Evolutionary conservation across 2,113 vertebrate genomes (phyloP).

Genomic region (Cairina moschata): DNA sequence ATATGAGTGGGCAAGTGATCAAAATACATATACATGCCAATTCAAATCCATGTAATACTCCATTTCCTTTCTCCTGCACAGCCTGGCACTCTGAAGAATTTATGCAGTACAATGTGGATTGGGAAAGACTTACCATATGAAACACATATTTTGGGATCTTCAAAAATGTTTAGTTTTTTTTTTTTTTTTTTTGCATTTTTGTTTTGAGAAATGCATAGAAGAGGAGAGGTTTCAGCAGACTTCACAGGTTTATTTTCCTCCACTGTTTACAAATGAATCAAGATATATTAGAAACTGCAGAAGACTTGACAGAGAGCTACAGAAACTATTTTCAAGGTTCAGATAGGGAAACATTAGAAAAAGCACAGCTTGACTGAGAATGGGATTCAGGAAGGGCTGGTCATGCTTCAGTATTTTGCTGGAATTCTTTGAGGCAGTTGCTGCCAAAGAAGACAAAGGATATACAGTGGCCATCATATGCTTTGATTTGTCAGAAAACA

Average conservation of each 20-base stretch:
- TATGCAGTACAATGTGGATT: neutral
- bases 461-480: conserved; percentile 36
- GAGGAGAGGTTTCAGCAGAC: neutral
- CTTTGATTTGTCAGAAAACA: conserved; percentile 66
- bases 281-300: neutral
- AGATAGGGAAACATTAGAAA: conserved; percentile 10
- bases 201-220: neutral
- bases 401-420: conserved; percentile 45
- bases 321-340: conserved; percentile 15
- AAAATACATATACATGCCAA: neutral
- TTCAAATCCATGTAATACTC: neutral
- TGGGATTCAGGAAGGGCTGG: conserved; percentile 54
- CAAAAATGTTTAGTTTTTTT: neutral
- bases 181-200: neutral
- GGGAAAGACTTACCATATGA: neutral
- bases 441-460: conserved; percentile 59
- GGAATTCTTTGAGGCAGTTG: conserved; percentile 65
- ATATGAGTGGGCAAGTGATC: neutral
- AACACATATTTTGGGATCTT: neutral
- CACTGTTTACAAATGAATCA: neutral
- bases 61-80: neutral
- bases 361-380: conserved; percentile 35
- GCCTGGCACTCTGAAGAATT: neutral
- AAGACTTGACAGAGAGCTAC: neutral
- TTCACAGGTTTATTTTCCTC: neutral